Evolutionary conservation across 2,113 vertebrate genomes (phyloP).

Genomic region (Phoenicopterus ruber): DNA sequence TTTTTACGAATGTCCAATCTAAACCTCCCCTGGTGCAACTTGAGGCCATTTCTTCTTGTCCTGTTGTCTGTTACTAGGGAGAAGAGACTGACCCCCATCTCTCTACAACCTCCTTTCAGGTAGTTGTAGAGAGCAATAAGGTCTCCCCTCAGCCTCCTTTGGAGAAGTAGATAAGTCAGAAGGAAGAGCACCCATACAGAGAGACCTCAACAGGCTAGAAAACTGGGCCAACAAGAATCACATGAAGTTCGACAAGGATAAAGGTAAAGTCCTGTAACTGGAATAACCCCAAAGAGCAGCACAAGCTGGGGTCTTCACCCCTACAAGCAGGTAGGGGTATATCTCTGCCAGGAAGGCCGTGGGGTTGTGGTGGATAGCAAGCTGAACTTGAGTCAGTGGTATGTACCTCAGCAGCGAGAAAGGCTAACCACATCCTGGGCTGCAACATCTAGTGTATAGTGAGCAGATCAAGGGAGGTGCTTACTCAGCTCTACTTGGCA

Average conservation of each 20-base stretch:
- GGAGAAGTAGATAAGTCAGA: not conserved
- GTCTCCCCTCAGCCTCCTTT: no score
- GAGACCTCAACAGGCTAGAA: not conserved
- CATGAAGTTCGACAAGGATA: not conserved
- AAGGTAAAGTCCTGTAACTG: not conserved
- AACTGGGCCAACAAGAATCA: not conserved
- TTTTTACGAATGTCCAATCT: no score
- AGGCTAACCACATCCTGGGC: not conserved
- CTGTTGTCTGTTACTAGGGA: no score
- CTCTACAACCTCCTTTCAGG: no score
- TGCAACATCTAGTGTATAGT: accelerated
- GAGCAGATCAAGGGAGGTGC: not conserved
- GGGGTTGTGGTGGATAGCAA: accelerated
- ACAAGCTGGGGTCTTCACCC: not conserved
- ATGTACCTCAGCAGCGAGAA: not conserved
- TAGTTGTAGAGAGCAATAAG: no score
- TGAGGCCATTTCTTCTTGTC: no score
- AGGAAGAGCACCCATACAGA: not conserved
- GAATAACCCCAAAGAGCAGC: not conserved
- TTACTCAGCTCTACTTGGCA: not conserved
- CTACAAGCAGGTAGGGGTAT: no score
- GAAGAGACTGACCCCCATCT: no score
- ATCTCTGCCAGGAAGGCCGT: not conserved
- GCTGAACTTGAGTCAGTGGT: not conserved
- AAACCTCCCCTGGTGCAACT: no score